Evolutionary conservation across 2,797 vertebrate species (phyloP), one percentile per base, ranked within the genome.

Genomic region (Podarcis lilfordi): DNA sequence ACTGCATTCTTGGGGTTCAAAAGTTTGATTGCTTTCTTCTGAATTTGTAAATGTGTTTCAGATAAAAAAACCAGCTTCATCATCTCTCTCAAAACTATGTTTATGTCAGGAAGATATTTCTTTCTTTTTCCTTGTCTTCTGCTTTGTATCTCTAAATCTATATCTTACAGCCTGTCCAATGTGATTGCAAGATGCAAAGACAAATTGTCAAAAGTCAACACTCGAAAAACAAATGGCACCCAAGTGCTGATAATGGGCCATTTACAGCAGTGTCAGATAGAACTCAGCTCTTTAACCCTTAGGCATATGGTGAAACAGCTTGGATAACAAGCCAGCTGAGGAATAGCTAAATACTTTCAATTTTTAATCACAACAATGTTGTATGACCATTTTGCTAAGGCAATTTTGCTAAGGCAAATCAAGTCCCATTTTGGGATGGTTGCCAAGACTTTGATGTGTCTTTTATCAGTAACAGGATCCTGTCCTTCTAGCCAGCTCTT

Each of bases 211-310:
- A 7, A 61, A 64, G n/a, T n/a, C 86, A 35, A 68, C 75, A 66
- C 59, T 45, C 1, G 72, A 40, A 71, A 19, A 61, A 0, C 35
- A 82, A 80, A 72, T 7, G 5, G 0, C 43, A 40, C 76, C 23
- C 59, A 1, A 0, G 5, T 61, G 1, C 64, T 66, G 72, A 19
- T 37, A 35, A 6, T 0, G 0, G 37, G n/a, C 40, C 19, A 15
- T 27, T 86, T 50, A 13, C 1, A 68, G 4, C 0, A 0, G 84
- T 66, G 3, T 13, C 2, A 50, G 27, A 43, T 79, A 50, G 71
- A 40, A 66, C 21, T 1, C 17, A 66, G 50, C 17, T 9, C 2
- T 59, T 50, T 17, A 45, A 72, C 9, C 55, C 77, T 80, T 32
- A 69, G 32, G 50, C 37, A 37, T 6, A 71, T 92, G 84, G 69